Conservation (phyloP, 2,797 vertebrate species). For the Sylvia borin region DNA sequence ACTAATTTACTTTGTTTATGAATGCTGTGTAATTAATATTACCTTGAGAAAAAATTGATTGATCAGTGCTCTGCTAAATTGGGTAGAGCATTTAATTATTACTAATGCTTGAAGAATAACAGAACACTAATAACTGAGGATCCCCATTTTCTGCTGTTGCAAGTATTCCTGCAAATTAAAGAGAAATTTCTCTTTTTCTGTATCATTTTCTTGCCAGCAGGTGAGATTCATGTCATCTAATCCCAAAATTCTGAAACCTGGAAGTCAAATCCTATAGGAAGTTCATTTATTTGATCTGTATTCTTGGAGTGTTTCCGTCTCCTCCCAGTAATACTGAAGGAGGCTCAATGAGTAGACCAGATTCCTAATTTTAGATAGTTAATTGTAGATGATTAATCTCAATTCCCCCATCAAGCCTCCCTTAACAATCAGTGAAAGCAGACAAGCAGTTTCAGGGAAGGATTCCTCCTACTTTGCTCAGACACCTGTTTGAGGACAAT, state of each 20-base stretch:
- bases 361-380: not conserved
- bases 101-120: not conserved
- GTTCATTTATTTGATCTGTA: not conserved
- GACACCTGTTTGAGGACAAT: not conserved
- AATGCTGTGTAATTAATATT: not conserved
- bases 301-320: not conserved
- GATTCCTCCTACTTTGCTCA: not conserved
- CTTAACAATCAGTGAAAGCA: not conserved
- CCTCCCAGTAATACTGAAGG: not conserved
- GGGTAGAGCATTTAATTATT: not conserved
- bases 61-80: not conserved
- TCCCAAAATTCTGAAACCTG: not conserved
- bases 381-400: conserved; percentile 1
- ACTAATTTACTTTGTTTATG: not conserved
- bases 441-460: not conserved
- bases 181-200: not conserved
- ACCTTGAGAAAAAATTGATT: not conserved
- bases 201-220: not conserved
- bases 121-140: not conserved
- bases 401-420: not conserved
- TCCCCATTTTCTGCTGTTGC: not conserved
- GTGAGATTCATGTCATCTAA: not conserved
- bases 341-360: not conserved
- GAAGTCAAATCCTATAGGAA: not conserved
- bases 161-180: not conserved